A percentile compares a stretch with the other conserved stretches of the same genome.
These are phyloP conservation scores for Zaprionus gabonicus DNA, from an alignment of 1,140 invertebrate species.

Conservation along the genomic window DNA sequence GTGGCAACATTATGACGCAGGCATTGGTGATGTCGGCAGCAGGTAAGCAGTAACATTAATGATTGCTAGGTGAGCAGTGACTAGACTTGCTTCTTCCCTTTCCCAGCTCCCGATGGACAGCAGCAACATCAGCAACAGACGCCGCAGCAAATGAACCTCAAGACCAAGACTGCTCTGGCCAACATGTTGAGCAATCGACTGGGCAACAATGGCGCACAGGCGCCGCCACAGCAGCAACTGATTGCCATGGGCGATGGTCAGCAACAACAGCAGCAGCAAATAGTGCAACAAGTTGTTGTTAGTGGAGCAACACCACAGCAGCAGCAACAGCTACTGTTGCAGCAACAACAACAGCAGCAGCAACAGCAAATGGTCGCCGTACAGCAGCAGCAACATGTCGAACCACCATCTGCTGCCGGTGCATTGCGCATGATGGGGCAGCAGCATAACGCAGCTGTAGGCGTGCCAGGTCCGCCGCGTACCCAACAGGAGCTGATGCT, in stretches of 20 bases:
- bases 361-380: slow-evolving; percentile 68
- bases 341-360: slow-evolving; percentile 52
- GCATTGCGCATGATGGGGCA: slow-evolving; percentile 92
- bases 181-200: slow-evolving; percentile 96
- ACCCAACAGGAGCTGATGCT: slow-evolving; percentile 74
- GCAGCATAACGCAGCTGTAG: slow-evolving; percentile 88
- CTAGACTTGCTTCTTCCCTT: background rate
- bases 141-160: slow-evolving; percentile 89
- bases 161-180: slow-evolving; percentile 97
- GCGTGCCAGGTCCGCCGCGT: slow-evolving; percentile 55
- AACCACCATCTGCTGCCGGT: slow-evolving; percentile 89
- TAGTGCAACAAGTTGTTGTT: slow-evolving; percentile 76
- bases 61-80: background rate
- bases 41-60: slow-evolving; percentile 59
- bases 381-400: slow-evolving; percentile 71
- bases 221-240: slow-evolving; percentile 86
- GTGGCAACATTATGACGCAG: slow-evolving; percentile 76
- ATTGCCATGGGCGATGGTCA: slow-evolving; percentile 76
- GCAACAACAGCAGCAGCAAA: slow-evolving; percentile 66
- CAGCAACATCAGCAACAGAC: slow-evolving; percentile 77
- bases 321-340: slow-evolving; percentile 56
- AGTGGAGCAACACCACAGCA: slow-evolving; percentile 58
- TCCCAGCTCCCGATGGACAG: slow-evolving; percentile 69
- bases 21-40: slow-evolving; percentile 86
- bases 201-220: slow-evolving; percentile 86